Conservation (phyloP, 1,140 invertebrate genomes). For the Chironomus tepperi region DNA sequence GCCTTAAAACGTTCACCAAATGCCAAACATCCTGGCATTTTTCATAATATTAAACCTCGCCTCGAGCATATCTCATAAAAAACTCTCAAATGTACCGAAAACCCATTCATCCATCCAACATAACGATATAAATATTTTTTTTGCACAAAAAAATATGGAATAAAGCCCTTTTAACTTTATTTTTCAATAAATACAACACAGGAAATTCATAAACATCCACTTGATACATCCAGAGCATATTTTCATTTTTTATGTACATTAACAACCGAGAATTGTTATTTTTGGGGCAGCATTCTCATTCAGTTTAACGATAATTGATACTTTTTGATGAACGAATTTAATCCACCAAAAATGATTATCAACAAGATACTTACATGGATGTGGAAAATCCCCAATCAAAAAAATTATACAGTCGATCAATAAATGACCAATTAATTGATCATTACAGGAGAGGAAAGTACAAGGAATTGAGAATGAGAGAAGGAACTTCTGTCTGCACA, state of each 20-base stretch:
- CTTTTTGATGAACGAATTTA: neutral
- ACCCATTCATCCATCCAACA: too few relatives aligned
- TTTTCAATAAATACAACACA: neutral
- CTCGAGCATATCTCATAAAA: too few relatives aligned
- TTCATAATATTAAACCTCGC: too few relatives aligned
- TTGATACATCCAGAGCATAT: neutral
- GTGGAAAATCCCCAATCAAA: too few relatives aligned
- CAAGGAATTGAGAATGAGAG: neutral
- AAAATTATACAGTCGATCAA: neutral
- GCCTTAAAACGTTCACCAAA: too few relatives aligned
- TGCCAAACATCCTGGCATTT: too few relatives aligned
- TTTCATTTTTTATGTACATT: neutral
- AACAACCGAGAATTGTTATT: neutral
- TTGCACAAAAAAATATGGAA: too few relatives aligned
- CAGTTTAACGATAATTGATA: conserved; percentile 9
- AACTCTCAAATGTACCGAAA: too few relatives aligned
- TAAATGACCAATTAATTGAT: neutral
- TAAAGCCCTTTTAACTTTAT: too few relatives aligned
- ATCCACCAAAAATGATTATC: neutral
- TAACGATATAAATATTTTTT: too few relatives aligned
- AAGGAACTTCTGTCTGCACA: neutral
- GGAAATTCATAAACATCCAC: conserved; percentile 6
- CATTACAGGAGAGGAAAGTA: neutral
- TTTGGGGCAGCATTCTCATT: neutral
- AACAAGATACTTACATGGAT: too few relatives aligned